Base-by-base conservation (phyloP, 1,140 invertebrate genomes). In the Drosophila murphyi region DNA sequence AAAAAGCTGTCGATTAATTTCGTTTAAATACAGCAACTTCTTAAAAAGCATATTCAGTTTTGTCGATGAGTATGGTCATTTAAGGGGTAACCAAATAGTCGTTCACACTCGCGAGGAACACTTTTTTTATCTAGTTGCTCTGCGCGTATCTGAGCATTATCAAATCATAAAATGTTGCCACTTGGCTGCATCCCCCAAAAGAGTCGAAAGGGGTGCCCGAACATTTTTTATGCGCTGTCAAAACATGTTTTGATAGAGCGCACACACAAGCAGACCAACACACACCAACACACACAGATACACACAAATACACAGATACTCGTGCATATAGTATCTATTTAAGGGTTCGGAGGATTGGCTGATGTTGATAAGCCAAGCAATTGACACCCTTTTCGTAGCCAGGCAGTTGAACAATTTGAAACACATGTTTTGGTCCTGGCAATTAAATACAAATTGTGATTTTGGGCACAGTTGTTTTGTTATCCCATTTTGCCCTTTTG, bases 121-220 rank as follows among this genome's bases (percentile, higher is more conserved):
- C 39, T 8, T 50, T 62, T 47, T 62, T 35, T 4, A 12, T 32
- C 8, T 50, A 39, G 35, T 62, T 37, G 6, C n/a, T 48, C 3
- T 50, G 35, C 61, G 50, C 82, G 39, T 90, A 91, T 91, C 89
- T 89, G 31, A 43, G 85, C 82, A 91, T 91, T 91, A 91, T 91
- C 87, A 91, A 90, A 91, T 91, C 90, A 91, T 91, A 91, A 91
- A 91, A 91, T 86, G 86, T 82, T 91, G 81, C 81, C 89, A 91
- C 89, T 91, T 91, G 89, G 77, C 62, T 64, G 72, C 83, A 80
- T 80, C 85, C 83, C 72, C 82, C 65, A 47, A 62, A 39, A 41
- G 43, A 64, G 28, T 59, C 34, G 60, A 80, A 88, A 91, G 73
- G 87, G 87, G 82, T 90, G 85, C 62, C 41, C 68, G 72, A 74